Evolutionary conservation across 2,888 invertebrate species (phyloP).

Genomic region (Heliothis peltigera): DNA sequence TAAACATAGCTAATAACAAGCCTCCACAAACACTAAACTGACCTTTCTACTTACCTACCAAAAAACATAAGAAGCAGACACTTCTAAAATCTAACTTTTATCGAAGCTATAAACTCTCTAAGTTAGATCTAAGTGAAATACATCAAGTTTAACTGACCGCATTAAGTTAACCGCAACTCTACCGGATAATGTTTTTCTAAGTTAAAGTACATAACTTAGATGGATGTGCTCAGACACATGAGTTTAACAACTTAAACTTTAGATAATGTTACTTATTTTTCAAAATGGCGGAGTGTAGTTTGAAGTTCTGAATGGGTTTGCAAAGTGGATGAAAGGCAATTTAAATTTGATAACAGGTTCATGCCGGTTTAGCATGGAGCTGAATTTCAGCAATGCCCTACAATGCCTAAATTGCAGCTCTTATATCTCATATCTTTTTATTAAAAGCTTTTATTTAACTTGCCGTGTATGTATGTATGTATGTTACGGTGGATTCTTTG

Average conservation of each 20-base stretch:
- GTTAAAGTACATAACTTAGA: slow-evolving; percentile 80
- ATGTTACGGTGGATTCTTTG: too few species aligned
- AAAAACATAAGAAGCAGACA: slow-evolving; percentile 27
- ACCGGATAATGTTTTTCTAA: slow-evolving; percentile 71
- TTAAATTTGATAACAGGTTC: slow-evolving; percentile 1
- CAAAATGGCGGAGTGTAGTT: slow-evolving; percentile 49
- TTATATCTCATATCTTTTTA: too few species aligned
- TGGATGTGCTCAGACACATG: slow-evolving; percentile 76
- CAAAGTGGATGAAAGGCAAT: slow-evolving; percentile 1
- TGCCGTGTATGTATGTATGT: too few species aligned
- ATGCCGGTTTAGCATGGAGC: too few species aligned
- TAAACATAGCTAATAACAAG: too few species aligned
- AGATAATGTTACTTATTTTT: slow-evolving; percentile 47
- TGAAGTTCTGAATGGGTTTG: slow-evolving; percentile 25
- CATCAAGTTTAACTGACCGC: slow-evolving; percentile 77
- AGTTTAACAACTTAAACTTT: slow-evolving; percentile 66
- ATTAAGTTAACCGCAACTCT: slow-evolving; percentile 72
- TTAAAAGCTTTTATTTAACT: too few species aligned
- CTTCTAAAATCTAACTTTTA: slow-evolving; percentile 63
- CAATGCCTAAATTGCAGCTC: too few species aligned
- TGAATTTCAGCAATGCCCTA: too few species aligned
- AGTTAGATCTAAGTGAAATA: slow-evolving; percentile 76
- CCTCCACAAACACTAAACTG: too few species aligned
- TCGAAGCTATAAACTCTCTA: slow-evolving; percentile 68
- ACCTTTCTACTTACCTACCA: too few species aligned